Base-by-base conservation (phyloP, 2,113 vertebrate species). In the Xiphophorus couchianus region DNA sequence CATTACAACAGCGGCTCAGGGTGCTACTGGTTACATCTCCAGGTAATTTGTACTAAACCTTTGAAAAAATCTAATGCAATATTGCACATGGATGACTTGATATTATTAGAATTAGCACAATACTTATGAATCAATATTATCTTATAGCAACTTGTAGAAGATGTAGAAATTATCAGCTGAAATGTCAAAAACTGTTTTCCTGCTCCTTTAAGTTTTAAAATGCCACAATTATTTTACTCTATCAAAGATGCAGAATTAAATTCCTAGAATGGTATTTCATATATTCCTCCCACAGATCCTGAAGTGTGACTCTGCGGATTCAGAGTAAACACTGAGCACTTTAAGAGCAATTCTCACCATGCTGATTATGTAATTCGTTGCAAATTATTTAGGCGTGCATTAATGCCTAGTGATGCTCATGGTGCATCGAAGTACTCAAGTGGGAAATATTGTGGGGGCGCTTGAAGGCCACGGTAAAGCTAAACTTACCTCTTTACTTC, bases 311-410 rank as follows among this genome's bases (percentile, higher is more conserved):
- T 80, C 33, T 61, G 58, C 63, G 54, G 63, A 22, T 69, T 72
- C n/a, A 74, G 67, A 74, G 75, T 69, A 68, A 71, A 54, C 28
- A 67, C 6, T 28, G 66, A 62, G 72, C 67, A 76, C 75, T 77
- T 81, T 83, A 71, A 71, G 70, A 76, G 79, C 64, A 78, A 25
- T 85, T 87, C 84, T 69, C 77, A 81, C 77, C 61, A 58, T 22
- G 12, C 66, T 42, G 29, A 62, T 88, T 87, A 91, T 76, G 80
- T 89, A 89, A 89, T 89, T 42, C 35, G 72, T 62, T 4, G 62
- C 78, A 72, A 83, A 81, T 88, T 81, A 88, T 90, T 92, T 44
- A 90, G 81, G 60, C 13, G 78, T 84, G 89, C 88, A 85, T 82
- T 85, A 81, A 85, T 86, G 89, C 90, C 84, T 35, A 31, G 35